Evolutionary conservation across 2,797 vertebrate species (phyloP), one percentile per base, ranked within the genome.

Genomic region (Clarias platycephalus): DNA sequence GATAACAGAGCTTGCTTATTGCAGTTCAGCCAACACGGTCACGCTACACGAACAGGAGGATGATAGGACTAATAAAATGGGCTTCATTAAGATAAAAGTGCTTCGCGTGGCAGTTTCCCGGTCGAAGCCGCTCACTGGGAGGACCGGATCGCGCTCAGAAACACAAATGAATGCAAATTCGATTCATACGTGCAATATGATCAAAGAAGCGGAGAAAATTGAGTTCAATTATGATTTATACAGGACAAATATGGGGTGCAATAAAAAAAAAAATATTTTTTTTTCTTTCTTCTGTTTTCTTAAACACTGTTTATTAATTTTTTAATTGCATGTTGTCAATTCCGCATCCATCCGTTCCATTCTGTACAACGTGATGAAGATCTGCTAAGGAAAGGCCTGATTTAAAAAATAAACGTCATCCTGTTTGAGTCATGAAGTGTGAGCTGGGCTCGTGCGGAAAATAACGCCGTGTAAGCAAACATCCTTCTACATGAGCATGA

Each of bases 51-150:
- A 49, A 60, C 83, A 60, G 64, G 64, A n/a, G 55, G 37, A 49
- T n/a, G 66, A 70, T 79, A 0, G 7, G 57, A 16, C 57, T 79
- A 70, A 84, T 84, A 68, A 49, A 60, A 70, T 7, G 20, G 2
- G 49, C 24, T 78, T 76, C 63, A 49, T 79, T 64, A 79, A 44
- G 60, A 68, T 79, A 49, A 83, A 63, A 63, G n/a, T 49, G 55
- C 58, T 79, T 64, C 26, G 55, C 34, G 16, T 26, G 26, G n/a
- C 71, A 63, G 31, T 76, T 72, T 68, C 58, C 57, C 8, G 57
- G n/a, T 28, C 0, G 18, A 31, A 26, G 77, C 37, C 20, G 74
- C 55, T 76, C 28, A 0, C 58, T 0, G 55, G 28, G 28, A 58
- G 55, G 55, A 34, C 18, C 3, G 28, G 53, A 24, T 13, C 2